phyloP scores from a whole-genome alignment of 1,140 invertebrate species.

The Teleopsis dalmanni region DNA sequence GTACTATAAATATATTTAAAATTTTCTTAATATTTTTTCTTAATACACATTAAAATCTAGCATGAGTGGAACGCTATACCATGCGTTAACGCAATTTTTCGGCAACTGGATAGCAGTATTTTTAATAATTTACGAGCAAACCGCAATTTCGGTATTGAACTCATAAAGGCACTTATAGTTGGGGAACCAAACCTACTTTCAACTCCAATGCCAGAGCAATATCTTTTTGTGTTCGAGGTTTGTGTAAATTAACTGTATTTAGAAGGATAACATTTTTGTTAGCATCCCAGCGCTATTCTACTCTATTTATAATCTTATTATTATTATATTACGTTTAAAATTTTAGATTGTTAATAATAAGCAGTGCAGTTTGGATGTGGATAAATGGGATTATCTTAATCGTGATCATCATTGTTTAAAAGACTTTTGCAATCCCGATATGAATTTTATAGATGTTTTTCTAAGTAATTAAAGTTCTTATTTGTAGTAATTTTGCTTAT shows the following conservation, averaged over 20 bases:
- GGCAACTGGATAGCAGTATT: constrained; percentile 6
- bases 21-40: too few relatives aligned
- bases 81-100: constrained; percentile 32
- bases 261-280: too few relatives aligned
- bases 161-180: constrained; percentile 32
- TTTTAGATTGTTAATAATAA: constrained; percentile 58
- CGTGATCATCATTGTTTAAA: constrained; percentile 48
- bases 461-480: too few relatives aligned
- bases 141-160: constrained; percentile 23
- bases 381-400: constrained; percentile 65
- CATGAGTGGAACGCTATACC: constrained; percentile 23
- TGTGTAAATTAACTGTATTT: too few relatives aligned
- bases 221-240: constrained; percentile 15
- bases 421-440: constrained; percentile 16
- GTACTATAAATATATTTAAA: too few relatives aligned
- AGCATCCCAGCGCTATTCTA: neutral
- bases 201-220: neutral
- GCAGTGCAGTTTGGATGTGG: constrained; percentile 59
- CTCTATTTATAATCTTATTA: neutral
- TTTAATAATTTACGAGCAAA: constrained; percentile 23
- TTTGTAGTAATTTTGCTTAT: neutral
- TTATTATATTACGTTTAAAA: neutral
- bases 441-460: constrained; percentile 24
- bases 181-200: constrained; percentile 18
- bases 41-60: too few relatives aligned